Evolutionary conservation across 2,888 invertebrate species (phyloP), one percentile per base, ranked within the genome.

Genomic region (Ditylenchus weischeri): DNA sequence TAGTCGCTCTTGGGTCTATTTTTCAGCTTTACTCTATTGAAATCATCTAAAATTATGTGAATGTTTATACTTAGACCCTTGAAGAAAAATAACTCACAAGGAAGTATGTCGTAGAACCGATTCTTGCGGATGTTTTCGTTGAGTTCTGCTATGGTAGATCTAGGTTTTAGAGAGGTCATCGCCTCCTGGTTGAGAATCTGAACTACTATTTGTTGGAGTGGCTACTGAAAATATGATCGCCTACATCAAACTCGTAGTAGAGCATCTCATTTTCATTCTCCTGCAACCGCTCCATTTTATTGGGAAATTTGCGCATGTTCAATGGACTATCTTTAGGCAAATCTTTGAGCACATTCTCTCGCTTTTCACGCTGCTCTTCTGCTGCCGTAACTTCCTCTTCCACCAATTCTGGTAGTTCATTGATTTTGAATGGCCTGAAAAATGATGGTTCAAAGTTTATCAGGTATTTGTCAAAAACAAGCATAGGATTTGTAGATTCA

Each of bases 51-150:
- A 75, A 58, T 3, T 18, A 35, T 36, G 18, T 29, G 11, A 36
- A 7, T 29, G 23, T 29, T 64, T 6, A 4, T 29, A 5, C 29
- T n/a, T 29, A 29, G 29, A 29, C 29, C 29, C 5, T 29, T 29
- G 5, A 4, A 29, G 29, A 29, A 29, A 29, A 29, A 36, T 7
- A n/a, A 62, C 65, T 50, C 50, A 77, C 72, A 75, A 43, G 75
- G 75, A 51, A 75, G 48, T 50, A 77, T 67, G 64, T 75, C 77
- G 62, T 69, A 65, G 67, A 64, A 75, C 51, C 75, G 70, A 64
- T 75, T 75, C 48, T 69, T 64, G 35, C 74, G 64, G 15, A 72
- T 75, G 61, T 77, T 76, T 23, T 64, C 64, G 8, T 54, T 59
- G 50, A 69, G 61, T 48, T 65, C 66, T n/a, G 64, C 65, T 58